A percentile compares a stretch with the other conserved stretches of the same genome.
phyloP scores from a whole-genome alignment of 2,888 invertebrate genomes.

The Cryptus viduatorius region DNA sequence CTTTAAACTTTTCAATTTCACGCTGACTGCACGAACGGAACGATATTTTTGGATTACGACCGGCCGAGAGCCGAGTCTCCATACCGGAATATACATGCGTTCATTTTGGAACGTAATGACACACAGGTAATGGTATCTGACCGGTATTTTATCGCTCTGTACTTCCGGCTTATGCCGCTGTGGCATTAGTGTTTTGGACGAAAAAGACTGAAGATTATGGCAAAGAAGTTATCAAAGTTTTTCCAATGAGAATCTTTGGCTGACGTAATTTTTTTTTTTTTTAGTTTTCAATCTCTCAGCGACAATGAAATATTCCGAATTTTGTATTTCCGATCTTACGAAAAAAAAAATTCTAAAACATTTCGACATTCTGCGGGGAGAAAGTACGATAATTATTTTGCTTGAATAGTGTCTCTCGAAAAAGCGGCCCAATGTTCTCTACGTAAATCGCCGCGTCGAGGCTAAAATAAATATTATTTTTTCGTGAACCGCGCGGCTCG shows the following conservation, averaged over 20 bases:
- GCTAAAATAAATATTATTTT: not conserved
- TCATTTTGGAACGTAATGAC: not conserved
- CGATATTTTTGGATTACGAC: slow-evolving; percentile 24
- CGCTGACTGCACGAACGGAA: not conserved
- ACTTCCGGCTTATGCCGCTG: too few relatives aligned
- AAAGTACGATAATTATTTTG: too few relatives aligned
- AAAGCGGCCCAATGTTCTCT: not conserved
- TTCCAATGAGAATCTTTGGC: too few relatives aligned
- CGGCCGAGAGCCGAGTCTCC: not conserved
- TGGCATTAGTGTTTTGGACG: too few relatives aligned
- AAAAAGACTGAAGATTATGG: too few relatives aligned
- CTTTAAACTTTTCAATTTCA: slow-evolving; percentile 19
- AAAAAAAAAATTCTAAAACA: too few relatives aligned
- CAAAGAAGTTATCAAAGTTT: too few relatives aligned
- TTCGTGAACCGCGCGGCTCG: not conserved
- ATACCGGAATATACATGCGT: not conserved
- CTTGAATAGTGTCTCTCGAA: not conserved
- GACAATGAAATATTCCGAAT: too few relatives aligned
- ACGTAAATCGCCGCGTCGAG: not conserved
- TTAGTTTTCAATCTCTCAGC: too few relatives aligned
- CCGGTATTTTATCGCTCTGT: not conserved
- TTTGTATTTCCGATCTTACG: too few relatives aligned
- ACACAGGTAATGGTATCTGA: slow-evolving; percentile 11
- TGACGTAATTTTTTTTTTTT: too few relatives aligned
- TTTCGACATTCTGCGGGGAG: too few relatives aligned